phyloP scores from a whole-genome alignment of 2,797 vertebrate species.

The Mormyrus proboscirostris region DNA sequence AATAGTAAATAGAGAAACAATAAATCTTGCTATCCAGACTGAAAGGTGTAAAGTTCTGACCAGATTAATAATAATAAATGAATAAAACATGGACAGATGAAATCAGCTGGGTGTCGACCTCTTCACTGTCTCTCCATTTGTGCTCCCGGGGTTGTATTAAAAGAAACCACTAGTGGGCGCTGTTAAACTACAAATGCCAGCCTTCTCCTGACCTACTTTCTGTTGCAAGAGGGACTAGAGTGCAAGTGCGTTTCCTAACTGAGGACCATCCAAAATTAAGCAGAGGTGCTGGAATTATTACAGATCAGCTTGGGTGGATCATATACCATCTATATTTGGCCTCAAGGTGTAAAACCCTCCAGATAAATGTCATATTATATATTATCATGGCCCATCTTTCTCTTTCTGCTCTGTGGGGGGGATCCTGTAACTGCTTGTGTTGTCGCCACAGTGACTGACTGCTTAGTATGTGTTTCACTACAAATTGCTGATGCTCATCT shows the following conservation, averaged over 20 bases:
- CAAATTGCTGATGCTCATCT: neutral
- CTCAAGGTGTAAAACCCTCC: neutral
- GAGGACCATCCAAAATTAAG: neutral
- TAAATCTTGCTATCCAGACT: neutral
- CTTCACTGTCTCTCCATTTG: neutral
- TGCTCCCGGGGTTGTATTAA: neutral
- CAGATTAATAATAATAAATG: neutral
- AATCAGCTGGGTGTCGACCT: neutral
- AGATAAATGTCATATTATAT: neutral
- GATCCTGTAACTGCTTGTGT: neutral
- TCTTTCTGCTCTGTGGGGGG: neutral
- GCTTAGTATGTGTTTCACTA: neutral
- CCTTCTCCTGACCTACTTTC: conserved; percentile 53
- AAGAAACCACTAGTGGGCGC: conserved; percentile 80
- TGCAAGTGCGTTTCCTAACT: conserved; percentile 17
- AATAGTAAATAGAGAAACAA: neutral
- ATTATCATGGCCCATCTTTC: neutral
- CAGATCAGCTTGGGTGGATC: neutral
- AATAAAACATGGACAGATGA: neutral
- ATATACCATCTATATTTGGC: neutral
- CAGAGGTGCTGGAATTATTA: neutral
- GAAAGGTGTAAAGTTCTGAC: neutral
- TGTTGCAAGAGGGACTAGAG: conserved; percentile 29
- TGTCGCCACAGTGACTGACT: neutral
- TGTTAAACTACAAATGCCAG: conserved; percentile 62